phyloP scores from a whole-genome alignment of 1,140 invertebrate species.

The Xylocopa sonorina region DNA sequence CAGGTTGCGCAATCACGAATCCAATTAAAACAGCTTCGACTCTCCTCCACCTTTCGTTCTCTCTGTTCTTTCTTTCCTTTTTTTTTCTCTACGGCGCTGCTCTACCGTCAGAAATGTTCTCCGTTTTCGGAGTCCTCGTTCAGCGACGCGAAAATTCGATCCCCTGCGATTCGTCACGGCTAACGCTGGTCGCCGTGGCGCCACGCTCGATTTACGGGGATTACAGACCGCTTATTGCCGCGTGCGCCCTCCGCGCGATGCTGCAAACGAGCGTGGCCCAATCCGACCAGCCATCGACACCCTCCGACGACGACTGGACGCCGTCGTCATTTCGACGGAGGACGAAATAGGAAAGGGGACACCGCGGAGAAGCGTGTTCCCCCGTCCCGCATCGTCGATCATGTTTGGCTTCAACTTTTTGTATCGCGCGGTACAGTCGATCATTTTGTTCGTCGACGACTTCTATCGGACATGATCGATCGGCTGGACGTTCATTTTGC shows the following conservation, averaged over 20 bases:
- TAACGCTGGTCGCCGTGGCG: slow-evolving; percentile 45
- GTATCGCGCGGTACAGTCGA: background rate
- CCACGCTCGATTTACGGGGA: slow-evolving; percentile 71
- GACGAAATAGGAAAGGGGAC: background rate
- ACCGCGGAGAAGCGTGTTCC: background rate
- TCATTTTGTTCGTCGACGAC: background rate
- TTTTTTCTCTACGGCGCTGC: too few species aligned
- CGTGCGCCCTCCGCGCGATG: background rate
- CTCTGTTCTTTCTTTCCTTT: background rate
- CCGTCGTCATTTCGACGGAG: background rate
- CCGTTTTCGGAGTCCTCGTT: background rate
- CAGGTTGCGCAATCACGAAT: slow-evolving; percentile 15
- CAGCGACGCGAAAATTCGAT: slow-evolving; percentile 42
- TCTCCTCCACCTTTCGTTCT: too few species aligned
- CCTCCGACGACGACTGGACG: background rate
- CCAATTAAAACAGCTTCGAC: slow-evolving; percentile 23
- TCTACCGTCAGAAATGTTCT: slow-evolving; percentile 3
- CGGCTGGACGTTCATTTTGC: background rate
- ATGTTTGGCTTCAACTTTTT: background rate
- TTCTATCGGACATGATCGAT: background rate
- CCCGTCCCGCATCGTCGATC: background rate
- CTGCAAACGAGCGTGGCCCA: slow-evolving; percentile 39
- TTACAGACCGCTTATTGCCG: slow-evolving; percentile 61
- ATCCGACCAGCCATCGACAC: slow-evolving; percentile 26
- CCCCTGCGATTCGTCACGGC: slow-evolving; percentile 47